These are phyloP conservation scores for Aulostomus chinensis DNA, from an alignment of 2,797 vertebrate genomes.

Conservation along the genomic window DNA sequence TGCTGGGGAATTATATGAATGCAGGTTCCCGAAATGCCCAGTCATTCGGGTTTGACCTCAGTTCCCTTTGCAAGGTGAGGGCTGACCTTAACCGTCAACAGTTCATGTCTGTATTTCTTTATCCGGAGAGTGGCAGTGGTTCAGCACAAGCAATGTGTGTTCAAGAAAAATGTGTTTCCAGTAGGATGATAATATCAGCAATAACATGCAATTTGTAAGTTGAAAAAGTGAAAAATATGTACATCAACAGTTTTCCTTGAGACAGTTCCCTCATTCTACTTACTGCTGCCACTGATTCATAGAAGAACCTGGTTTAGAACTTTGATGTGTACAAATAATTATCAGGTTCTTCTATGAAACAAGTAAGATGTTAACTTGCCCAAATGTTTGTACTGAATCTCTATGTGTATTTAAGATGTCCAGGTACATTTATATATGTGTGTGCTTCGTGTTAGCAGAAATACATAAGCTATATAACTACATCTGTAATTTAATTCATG, in stretches of 20 bases:
- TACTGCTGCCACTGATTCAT: background rate
- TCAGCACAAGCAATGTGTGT: slow-evolving; percentile 10
- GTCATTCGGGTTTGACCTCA: slow-evolving; percentile 94
- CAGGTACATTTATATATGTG: too few species aligned
- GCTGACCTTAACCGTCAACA: slow-evolving; percentile 4
- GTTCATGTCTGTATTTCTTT: slow-evolving; percentile 3
- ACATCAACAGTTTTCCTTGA: too few species aligned
- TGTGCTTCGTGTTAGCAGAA: too few species aligned
- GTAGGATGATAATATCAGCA: background rate
- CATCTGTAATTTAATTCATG: too few species aligned
- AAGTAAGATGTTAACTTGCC: too few species aligned
- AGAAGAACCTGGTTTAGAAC: too few species aligned
- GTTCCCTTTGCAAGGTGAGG: slow-evolving; percentile 95
- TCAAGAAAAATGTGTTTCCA: slow-evolving; percentile 12
- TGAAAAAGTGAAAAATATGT: background rate
- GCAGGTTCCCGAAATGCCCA: slow-evolving; percentile 95
- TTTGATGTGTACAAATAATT: too few species aligned
- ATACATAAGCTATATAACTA: too few species aligned
- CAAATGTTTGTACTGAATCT: too few species aligned
- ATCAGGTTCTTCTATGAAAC: too few species aligned
- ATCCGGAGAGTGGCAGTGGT: slow-evolving; percentile 3
- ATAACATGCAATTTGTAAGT: background rate
- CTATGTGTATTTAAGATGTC: too few species aligned
- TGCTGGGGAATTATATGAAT: slow-evolving; percentile 98
- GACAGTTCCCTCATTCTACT: background rate